Base-by-base conservation (phyloP, 2,113 vertebrate genomes). In the Rhinichthys klamathensis region DNA sequence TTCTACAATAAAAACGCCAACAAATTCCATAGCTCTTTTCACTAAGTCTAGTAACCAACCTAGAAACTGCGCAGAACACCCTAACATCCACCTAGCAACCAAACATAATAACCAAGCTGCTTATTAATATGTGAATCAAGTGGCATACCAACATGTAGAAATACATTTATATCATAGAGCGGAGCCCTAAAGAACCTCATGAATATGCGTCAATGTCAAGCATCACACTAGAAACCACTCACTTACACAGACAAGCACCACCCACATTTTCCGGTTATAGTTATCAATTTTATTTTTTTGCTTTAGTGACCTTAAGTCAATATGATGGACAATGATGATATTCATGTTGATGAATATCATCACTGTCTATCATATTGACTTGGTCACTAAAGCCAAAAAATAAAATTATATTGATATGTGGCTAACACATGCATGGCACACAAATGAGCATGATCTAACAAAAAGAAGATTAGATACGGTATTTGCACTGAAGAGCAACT, bases 401-500 rank as follows among this genome's bases (percentile, higher is more conserved):
- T 6, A 0, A 5, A 56, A 78, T n/a, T 12, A 41, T 41, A 9
- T 41, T 41, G 38, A 41, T 41, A 41, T 63, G 41, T 46, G 70
- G 70, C 23, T 60, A 32, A 56, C 46, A 65, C n/a, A 32, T 76
- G n/a, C 25, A 44, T 54, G 30, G 21, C 61, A 18, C n/a, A 11
- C 35, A 63, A 77, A 84, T 21, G 30, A 58, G 12, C 15, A 58
- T 13, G n/a, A 54, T 56, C 13, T 6, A 78, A 35, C 41, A 4
- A 16, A 58, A 84, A 58, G 74, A 84, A 78, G 30, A 78, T 76
- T 67, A 79, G 63, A 49, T 9, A 69, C 21, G 32, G 30, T 46
- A 30, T 79, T 70, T 46, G 63, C 49, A 58, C 46, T 58, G n/a
- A 44, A 38, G 18, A 38, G 54, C 25, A 79, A 79, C 63, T 58